Conservation (phyloP, 2,888 invertebrate genomes). For the Dasypogon diadema region DNA sequence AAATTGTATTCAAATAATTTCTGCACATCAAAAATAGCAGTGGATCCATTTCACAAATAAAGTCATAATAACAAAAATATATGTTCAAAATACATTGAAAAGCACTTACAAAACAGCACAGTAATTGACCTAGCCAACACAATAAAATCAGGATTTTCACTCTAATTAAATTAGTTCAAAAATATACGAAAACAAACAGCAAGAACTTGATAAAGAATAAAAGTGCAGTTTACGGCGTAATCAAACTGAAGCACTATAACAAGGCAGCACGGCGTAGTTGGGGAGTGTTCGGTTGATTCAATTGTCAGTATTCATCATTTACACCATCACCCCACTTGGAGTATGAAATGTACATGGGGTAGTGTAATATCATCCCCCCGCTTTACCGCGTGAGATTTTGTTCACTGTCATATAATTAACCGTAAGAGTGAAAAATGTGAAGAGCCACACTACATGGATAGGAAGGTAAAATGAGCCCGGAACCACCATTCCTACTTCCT, state of each 20-base stretch:
- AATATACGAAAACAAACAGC: constrained; percentile 12
- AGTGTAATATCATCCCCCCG: constrained; percentile 3
- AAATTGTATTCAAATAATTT: too few species aligned
- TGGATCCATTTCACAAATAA: background rate
- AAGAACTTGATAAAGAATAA: background rate
- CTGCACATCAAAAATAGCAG: too few species aligned
- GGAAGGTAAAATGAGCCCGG: constrained; percentile 22
- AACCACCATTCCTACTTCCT: constrained; percentile 26
- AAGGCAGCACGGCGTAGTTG: background rate
- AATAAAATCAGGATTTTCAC: constrained; percentile 3
- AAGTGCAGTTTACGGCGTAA: constrained; percentile 9
- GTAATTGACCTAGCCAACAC: background rate
- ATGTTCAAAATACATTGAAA: constrained; percentile 1
- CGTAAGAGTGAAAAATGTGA: background rate
- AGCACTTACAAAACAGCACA: constrained; percentile 29
- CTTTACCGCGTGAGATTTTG: constrained; percentile 17
- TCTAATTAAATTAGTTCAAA: constrained; percentile 31
- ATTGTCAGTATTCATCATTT: constrained; percentile 29
- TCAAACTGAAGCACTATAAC: constrained; percentile 1
- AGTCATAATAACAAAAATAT: background rate
- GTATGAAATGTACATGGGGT: too few species aligned
- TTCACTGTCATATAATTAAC: background rate
- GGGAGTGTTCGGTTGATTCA: constrained; percentile 3
- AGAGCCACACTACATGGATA: background rate
- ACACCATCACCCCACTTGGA: background rate